Evolutionary conservation across 2,888 invertebrate genomes (phyloP), one percentile per base, ranked within the genome.

Genomic region (Leucophenga maculata): DNA sequence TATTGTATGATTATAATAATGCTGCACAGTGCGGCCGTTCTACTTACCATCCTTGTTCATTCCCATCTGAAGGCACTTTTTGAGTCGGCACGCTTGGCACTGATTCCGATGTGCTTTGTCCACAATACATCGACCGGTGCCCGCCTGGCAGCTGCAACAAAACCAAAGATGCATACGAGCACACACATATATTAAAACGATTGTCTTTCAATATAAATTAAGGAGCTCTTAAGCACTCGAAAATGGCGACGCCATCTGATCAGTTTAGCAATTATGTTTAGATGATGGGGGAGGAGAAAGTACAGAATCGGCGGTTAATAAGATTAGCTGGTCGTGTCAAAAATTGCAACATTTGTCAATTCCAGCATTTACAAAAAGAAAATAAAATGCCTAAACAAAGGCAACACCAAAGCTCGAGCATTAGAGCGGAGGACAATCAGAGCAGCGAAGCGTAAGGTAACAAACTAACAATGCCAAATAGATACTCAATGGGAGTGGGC

Each of bases 31-130:
- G 26, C 26, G 26, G 26, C 26, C 26, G 26, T 26, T 26, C 26
- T 64, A 77, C 95, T 93, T 90, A 99, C 99, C 99, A 90, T 99
- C 99, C 91, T 99, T 99, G 90, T 99, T 99, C 99, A 99, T 99
- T 74, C 99, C 99, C 96, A 98, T 98, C 76, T 95, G 93, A 78
- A 99, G 92, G 89, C 99, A 99, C 90, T 99, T 99, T 91, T 98
- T 98, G 78, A 99, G 92, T 59, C 99, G 92, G 88, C 99, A 99
- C 0, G 99, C 99, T 88, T 99, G 99, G 87, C 99, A 99, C 88
- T 99, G 99, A 90, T 99, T 99, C 76, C 99, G 91, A 89, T 99
- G 99, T 0, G 99, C 98, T 88, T 99, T 99, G 91, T 99, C 99
- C 65, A 99, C 98, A 72, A 98, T 92, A 87, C 99, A 99, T 67